Evolutionary conservation across 2,797 vertebrate genomes (phyloP), one percentile per base, ranked within the genome.

Genomic region (Pteropus rufus): DNA sequence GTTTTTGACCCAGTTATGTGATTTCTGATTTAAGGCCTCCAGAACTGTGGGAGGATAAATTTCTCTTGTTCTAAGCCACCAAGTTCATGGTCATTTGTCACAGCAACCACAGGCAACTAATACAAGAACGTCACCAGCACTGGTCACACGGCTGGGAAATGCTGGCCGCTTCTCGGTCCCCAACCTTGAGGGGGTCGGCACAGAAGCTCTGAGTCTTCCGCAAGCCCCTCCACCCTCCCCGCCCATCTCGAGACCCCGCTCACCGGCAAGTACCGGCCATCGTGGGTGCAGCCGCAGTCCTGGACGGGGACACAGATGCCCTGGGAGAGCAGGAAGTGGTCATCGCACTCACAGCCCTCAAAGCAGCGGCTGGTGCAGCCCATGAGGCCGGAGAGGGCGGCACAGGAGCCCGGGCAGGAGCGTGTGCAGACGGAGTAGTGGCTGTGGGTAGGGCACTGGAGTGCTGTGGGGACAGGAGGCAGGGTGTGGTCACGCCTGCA

Each of bases 341-440:
- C 85, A 0, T 99, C 98, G 49, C 99, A 99, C 88, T 99, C 98
- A 76, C 99, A 99, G 85, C 99, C 99, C 97, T 99, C 99, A 95
- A 98, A 99, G 95, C 99, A 99, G 72, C 79, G 96, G 52, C 79
- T 24, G 52, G 98, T 97, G 81, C 99, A 99, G 60, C 93, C 95
- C 1, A 86, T 54, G 34, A 98, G 96, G 83, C 95, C 88, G 0
- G 98, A 97, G 54, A 99, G 98, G 44, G 98, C 98, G 0, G 98
- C 98, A 60, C 99, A 99, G 26, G 98, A 98, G 52, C 77, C 96
- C 79, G 76, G 91, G 93, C 99, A 99, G 93, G 98, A 99, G 95
- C 92, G 96, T 0, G 98, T 98, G 89, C 99, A 99, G 86, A 98
- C 1, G 44, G 99, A 98, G 87, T 99, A 99, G 97, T 98, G 99